phyloP scores from a whole-genome alignment of 2,113 vertebrate genomes.

The Trogon melanurus region DNA sequence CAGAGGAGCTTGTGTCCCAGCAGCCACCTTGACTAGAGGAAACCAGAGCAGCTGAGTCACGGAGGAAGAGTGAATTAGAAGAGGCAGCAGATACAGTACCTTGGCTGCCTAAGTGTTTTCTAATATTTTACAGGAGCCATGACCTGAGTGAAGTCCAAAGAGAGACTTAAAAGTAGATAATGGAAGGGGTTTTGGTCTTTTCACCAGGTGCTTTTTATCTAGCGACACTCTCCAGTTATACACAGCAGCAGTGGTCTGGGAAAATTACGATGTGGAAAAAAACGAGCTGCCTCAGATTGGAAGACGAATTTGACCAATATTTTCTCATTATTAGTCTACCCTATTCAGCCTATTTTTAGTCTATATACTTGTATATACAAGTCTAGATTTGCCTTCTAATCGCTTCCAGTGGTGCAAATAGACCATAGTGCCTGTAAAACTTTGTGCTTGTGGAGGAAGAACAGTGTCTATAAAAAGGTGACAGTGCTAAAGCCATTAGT shows the following conservation, averaged over 20 bases:
- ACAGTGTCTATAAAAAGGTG: not conserved
- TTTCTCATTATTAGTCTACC: not conserved
- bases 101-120: slow-evolving; percentile 59
- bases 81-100: slow-evolving; percentile 45
- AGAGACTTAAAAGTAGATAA: slow-evolving; percentile 34
- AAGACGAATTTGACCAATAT: not conserved
- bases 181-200: not conserved
- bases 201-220: not conserved
- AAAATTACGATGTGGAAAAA: not conserved
- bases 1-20: not conserved
- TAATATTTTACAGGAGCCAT: slow-evolving; percentile 46
- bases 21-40: not conserved
- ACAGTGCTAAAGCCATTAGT: not conserved
- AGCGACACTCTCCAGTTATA: not conserved
- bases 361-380: not conserved
- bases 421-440: not conserved
- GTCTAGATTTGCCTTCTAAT: not conserved
- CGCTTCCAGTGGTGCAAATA: not conserved
- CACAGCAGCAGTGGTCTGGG: not conserved
- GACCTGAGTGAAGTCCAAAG: slow-evolving; percentile 35
- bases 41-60: slow-evolving; percentile 14
- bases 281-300: not conserved
- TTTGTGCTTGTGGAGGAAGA: not conserved
- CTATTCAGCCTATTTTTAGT: not conserved
- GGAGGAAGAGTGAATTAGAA: slow-evolving; percentile 44